Conservation (phyloP, 2,888 invertebrate species). For the Leptogaster cylindrica region DNA sequence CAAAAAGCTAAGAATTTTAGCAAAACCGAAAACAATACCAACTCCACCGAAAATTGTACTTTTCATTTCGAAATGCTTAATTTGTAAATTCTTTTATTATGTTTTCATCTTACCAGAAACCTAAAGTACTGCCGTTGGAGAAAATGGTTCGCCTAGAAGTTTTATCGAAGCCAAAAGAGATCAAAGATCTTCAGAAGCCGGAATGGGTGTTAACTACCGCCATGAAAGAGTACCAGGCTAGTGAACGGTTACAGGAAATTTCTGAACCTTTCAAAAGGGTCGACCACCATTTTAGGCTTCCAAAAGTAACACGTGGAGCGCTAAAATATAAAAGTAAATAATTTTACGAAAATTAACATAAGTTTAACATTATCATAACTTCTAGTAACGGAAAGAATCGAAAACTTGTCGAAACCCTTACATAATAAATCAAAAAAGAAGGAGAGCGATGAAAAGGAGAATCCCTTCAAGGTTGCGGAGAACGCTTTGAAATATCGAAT, state of each 20-base stretch:
- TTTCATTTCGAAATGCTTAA: too few relatives aligned
- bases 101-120: conserved; percentile 3
- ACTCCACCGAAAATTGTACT: conserved; percentile 15
- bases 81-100: not conserved
- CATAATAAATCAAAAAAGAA: conserved; percentile 47
- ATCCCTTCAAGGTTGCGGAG: conserved; percentile 63
- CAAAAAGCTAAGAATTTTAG: conserved; percentile 45
- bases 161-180: not conserved
- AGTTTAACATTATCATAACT: not conserved
- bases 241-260: conserved; percentile 58
- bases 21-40: conserved; percentile 49
- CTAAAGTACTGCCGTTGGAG: not conserved
- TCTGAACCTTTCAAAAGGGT: conserved; percentile 54
- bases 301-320: conserved; percentile 42
- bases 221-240: conserved; percentile 57
- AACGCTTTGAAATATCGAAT: conserved; percentile 64
- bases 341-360: not conserved
- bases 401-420: not conserved
- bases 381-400: conserved; percentile 5
- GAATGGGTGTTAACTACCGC: not conserved
- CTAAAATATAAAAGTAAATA: conserved; percentile 10
- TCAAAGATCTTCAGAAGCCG: too few relatives aligned
- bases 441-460: conserved; percentile 62
- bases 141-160: not conserved
- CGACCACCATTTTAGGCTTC: conserved; percentile 39